A percentile compares a stretch with the other conserved stretches of the same genome.
phyloP scores from a whole-genome alignment of 2,113 vertebrate genomes.

The Synchiropus splendidus region DNA sequence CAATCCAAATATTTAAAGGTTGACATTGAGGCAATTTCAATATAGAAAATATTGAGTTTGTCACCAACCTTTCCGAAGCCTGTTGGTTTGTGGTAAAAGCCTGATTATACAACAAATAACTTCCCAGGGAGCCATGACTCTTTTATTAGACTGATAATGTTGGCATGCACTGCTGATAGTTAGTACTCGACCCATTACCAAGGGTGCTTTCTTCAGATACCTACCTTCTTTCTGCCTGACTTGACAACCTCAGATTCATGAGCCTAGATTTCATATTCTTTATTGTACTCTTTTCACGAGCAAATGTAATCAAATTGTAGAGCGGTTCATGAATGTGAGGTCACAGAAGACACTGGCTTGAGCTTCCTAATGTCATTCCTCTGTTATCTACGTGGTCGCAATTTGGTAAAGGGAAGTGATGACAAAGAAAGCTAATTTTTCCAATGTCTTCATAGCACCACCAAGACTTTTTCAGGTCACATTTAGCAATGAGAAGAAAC shows the following conservation, averaged over 20 bases:
- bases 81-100: slow-evolving; percentile 82
- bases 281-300: not conserved
- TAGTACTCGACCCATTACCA: not conserved
- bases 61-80: slow-evolving; percentile 80
- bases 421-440: slow-evolving; percentile 60
- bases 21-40: slow-evolving; percentile 61
- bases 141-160: slow-evolving; percentile 52
- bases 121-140: slow-evolving; percentile 68
- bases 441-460: no score
- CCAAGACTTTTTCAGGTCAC: no score
- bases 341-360: slow-evolving; percentile 48
- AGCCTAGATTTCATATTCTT: no score
- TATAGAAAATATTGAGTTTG: slow-evolving; percentile 45
- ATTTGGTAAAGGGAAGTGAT: slow-evolving; percentile 5
- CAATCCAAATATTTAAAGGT: slow-evolving; percentile 80
- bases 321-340: slow-evolving; percentile 59
- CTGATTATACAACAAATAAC: slow-evolving; percentile 68
- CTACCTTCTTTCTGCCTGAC: slow-evolving; percentile 58
- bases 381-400: not conserved
- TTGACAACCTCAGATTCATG: slow-evolving; percentile 54
- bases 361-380: slow-evolving; percentile 51
- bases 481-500: no score
- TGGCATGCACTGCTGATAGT: slow-evolving; percentile 50
- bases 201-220: slow-evolving; percentile 41
- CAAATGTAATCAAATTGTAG: not conserved